phyloP scores from a whole-genome alignment of 2,888 invertebrate species.

The Phalangium opilio region DNA sequence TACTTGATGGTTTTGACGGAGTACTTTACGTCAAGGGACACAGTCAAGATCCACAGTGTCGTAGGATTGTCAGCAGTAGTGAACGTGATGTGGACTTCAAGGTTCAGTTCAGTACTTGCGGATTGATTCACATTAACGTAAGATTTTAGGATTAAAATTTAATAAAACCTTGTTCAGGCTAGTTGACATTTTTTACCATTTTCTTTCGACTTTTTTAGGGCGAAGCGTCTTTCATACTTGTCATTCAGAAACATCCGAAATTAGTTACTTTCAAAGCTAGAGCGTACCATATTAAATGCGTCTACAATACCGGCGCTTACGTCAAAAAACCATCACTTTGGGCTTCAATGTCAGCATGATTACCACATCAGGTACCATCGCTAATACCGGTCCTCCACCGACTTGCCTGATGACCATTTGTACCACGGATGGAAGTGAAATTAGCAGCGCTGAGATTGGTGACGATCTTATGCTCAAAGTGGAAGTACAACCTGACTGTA shows the following conservation, averaged over 20 bases:
- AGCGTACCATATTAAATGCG: slow-evolving; percentile 89
- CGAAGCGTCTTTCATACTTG: slow-evolving; percentile 78
- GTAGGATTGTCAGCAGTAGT: slow-evolving; percentile 49
- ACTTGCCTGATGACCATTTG: slow-evolving; percentile 83
- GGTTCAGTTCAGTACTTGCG: slow-evolving; percentile 79
- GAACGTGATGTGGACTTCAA: slow-evolving; percentile 52
- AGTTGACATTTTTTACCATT: too few species aligned
- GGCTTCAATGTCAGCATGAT: slow-evolving; percentile 92
- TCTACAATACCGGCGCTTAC: slow-evolving; percentile 86
- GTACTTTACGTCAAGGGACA: slow-evolving; percentile 85
- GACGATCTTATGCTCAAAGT: slow-evolving; percentile 73
- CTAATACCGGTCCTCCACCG: slow-evolving; percentile 85
- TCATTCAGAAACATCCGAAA: slow-evolving; percentile 92
- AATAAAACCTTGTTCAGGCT: too few species aligned
- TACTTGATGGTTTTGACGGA: slow-evolving; percentile 63
- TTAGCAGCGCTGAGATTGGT: slow-evolving; percentile 80
- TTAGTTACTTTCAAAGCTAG: slow-evolving; percentile 85
- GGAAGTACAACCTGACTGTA: slow-evolving; percentile 55
- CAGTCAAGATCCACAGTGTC: slow-evolving; percentile 79
- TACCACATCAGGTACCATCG: slow-evolving; percentile 85
- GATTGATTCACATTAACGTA: slow-evolving; percentile 75
- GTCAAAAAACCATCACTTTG: slow-evolving; percentile 75
- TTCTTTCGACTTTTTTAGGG: slow-evolving; percentile 43
- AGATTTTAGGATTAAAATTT: too few species aligned
- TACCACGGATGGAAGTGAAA: slow-evolving; percentile 67